Evolutionary conservation across 1,140 invertebrate species (phyloP).

Genomic region (Dermatophagoides farinae): DNA sequence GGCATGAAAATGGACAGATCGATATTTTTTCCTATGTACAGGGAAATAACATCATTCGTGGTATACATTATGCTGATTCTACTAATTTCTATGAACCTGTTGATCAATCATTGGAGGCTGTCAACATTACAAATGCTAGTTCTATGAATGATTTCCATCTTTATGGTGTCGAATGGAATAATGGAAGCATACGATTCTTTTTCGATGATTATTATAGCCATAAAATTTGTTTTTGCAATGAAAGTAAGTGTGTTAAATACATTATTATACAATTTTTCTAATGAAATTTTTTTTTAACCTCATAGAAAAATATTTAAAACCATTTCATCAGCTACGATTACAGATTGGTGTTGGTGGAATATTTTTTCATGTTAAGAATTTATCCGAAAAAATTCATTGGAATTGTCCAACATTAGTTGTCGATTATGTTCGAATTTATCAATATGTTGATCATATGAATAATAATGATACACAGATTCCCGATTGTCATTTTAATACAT

Average conservation of each 20-base stretch:
- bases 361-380: not conserved
- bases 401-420: not conserved
- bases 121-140: not conserved
- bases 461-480: not conserved
- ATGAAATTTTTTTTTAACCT: not conserved
- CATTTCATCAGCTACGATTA: not conserved
- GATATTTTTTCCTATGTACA: not conserved
- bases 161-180: not conserved
- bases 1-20: conserved; percentile 1
- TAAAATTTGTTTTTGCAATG: not conserved
- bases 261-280: not conserved
- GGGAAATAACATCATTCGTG: not conserved
- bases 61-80: not conserved
- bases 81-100: not conserved
- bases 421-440: conserved; percentile 2
- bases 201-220: not conserved
- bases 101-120: not conserved
- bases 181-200: not conserved
- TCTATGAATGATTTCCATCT: not conserved
- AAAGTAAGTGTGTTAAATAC: not conserved
- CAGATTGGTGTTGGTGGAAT: conserved; percentile 4
- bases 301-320: not conserved
- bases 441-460: not conserved
- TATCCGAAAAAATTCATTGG: not conserved
- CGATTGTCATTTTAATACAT: too few relatives aligned